A percentile compares a stretch with the other conserved stretches of the same genome.
These are phyloP conservation scores for Dromococcyx pavoninus DNA, from an alignment of 2,797 vertebrate genomes.

Conservation along the genomic window DNA sequence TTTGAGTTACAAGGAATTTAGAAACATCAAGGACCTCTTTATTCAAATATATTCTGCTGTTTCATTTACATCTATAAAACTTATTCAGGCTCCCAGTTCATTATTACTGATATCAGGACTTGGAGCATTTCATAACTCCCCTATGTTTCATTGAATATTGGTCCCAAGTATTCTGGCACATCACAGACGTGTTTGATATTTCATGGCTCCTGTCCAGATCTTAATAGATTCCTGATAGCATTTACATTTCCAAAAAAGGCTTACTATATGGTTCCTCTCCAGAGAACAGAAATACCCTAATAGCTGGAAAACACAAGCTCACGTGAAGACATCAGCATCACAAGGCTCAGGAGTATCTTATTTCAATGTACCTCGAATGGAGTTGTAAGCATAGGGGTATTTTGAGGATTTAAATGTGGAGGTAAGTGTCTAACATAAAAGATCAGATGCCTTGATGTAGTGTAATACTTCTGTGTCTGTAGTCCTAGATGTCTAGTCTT, in stretches of 20 bases:
- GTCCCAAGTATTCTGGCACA: background rate
- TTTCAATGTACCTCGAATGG: background rate
- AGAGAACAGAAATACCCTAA: background rate
- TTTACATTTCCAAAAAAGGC: background rate
- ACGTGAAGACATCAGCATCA: background rate
- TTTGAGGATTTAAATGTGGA: background rate
- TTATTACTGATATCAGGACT: background rate
- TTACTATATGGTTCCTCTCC: rapidly evolving
- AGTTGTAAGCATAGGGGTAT: background rate
- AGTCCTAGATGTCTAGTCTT: background rate
- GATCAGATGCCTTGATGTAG: rapidly evolving
- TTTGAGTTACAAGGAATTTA: background rate
- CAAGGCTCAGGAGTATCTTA: background rate
- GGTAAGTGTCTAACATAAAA: background rate
- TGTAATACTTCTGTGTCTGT: background rate
- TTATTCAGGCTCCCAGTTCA: background rate
- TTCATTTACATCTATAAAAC: background rate
- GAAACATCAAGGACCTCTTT: background rate
- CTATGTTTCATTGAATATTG: background rate
- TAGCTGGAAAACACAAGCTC: background rate
- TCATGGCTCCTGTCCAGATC: background rate
- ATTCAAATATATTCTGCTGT: background rate
- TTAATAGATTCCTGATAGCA: background rate
- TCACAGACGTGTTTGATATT: background rate
- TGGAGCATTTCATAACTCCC: rapidly evolving